Evolutionary conservation across 2,113 vertebrate species (phyloP), one percentile per base, ranked within the genome.

Genomic region (Isichthys henryi): DNA sequence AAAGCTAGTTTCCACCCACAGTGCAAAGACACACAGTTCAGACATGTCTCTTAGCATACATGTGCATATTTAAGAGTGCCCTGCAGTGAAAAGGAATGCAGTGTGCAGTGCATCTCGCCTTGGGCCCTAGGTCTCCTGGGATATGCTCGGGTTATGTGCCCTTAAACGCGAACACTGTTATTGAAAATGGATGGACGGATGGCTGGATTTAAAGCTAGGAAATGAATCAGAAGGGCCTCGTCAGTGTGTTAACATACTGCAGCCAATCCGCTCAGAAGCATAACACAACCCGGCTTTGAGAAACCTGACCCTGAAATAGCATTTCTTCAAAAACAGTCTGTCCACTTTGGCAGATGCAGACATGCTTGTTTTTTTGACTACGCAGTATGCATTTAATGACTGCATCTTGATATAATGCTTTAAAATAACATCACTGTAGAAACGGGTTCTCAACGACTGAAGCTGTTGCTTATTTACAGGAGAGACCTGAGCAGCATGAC

Each of bases 401-500:
- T 17, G 21, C 6, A n/a, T 39, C 66, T 45, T 15, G 49, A 66
- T 58, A n/a, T 19, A 58, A 89, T 49, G 80, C 88, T 89, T 53
- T 46, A 80, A 89, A 89, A 80, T 80, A 19, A 43, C 74, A 80
- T 19, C 88, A 13, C 52, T 27, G 43, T 50, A 15, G 56, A 35
- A 70, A 39, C 50, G 39, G 43, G 27, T 90, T 21, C 49, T 77
- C 5, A 21, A n/a, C 84, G n/a, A 52, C 62, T 31, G 62, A 52
- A 53, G 89, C 19, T 87, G 52, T 52, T 86, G 43, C 86, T 87
- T 87, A 15, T 43, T 90, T 87, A 21, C 66, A 31, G 45, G 46
- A 77, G 46, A 21, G 43, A 90, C 70, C 84, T 62, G 87, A 45
- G 82, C 86, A 83, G 80, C 21, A n/a, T 39, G 84, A 77, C 84